Percentiles rank a stretch among this genome's conserved stretches.
Evolutionary conservation across 1,140 invertebrate genomes (phyloP).

Genomic region (Drosophila gunungcola): DNA sequence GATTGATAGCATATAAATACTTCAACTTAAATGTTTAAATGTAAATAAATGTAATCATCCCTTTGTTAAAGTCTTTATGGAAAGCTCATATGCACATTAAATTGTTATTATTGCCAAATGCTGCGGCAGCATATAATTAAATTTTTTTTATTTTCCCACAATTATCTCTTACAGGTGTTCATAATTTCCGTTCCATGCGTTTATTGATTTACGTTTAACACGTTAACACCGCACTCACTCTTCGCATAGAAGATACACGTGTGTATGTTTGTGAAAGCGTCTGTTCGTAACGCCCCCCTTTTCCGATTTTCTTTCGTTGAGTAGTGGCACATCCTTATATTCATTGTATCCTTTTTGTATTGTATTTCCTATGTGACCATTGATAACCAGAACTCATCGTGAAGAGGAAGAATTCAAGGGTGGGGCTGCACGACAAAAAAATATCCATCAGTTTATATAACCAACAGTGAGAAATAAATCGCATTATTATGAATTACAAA

Average conservation of each 20-base stretch:
- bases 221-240: constrained; percentile 20
- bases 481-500: too few relatives aligned
- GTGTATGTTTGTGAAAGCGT: not conserved
- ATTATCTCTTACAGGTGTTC: constrained; percentile 54
- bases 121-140: constrained; percentile 38
- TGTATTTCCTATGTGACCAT: constrained; percentile 47
- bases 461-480: not conserved
- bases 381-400: constrained; percentile 41
- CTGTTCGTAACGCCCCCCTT: constrained; percentile 2
- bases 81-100: constrained; percentile 3
- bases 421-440: not conserved
- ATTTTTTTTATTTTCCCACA: constrained; percentile 41
- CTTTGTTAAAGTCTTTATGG: not conserved
- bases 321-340: constrained; percentile 29
- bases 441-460: not conserved
- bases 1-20: too few relatives aligned
- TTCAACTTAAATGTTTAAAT: too few relatives aligned
- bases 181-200: constrained; percentile 52
- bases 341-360: constrained; percentile 58
- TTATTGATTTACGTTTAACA: constrained; percentile 57
- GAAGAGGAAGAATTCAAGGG: not conserved
- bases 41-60: too few relatives aligned
- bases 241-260: not conserved
- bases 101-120: constrained; percentile 21
- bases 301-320: constrained; percentile 26